These are phyloP conservation scores for Myotis myotis DNA, from an alignment of 2,797 vertebrate species.

Conservation along the genomic window DNA sequence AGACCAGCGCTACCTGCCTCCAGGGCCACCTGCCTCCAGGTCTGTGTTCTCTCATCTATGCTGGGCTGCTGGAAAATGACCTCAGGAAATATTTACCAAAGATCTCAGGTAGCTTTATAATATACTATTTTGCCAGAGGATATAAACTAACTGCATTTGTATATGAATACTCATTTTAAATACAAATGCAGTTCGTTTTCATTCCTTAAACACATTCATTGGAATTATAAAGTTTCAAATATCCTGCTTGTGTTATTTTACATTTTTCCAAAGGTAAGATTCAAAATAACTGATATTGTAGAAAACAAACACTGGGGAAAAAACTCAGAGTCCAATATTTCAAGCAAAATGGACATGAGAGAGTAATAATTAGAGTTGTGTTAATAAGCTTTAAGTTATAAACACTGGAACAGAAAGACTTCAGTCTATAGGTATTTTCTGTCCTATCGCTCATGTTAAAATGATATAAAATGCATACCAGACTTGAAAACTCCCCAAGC, in stretches of 20 bases:
- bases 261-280: background rate
- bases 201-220: conserved; percentile 47
- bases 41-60: background rate
- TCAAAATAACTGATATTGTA: background rate
- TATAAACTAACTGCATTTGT: conserved; percentile 29
- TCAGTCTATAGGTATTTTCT: conserved; percentile 1
- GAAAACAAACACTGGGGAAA: background rate
- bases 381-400: conserved; percentile 15
- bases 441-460: background rate
- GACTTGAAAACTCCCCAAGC: background rate
- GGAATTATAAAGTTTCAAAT: conserved; percentile 54
- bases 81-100: conserved; percentile 17
- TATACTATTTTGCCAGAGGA: conserved; percentile 12
- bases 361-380: background rate
- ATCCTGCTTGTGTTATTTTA: background rate
- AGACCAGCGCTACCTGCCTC: background rate
- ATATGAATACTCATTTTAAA: background rate
- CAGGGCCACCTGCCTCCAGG: too few relatives aligned
- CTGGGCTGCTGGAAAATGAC: background rate
- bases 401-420: conserved; percentile 27
- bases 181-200: background rate
- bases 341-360: background rate
- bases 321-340: background rate
- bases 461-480: background rate
- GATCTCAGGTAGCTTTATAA: conserved; percentile 16